phyloP scores from a whole-genome alignment of 1,140 invertebrate species.

The Grapholita molesta region DNA sequence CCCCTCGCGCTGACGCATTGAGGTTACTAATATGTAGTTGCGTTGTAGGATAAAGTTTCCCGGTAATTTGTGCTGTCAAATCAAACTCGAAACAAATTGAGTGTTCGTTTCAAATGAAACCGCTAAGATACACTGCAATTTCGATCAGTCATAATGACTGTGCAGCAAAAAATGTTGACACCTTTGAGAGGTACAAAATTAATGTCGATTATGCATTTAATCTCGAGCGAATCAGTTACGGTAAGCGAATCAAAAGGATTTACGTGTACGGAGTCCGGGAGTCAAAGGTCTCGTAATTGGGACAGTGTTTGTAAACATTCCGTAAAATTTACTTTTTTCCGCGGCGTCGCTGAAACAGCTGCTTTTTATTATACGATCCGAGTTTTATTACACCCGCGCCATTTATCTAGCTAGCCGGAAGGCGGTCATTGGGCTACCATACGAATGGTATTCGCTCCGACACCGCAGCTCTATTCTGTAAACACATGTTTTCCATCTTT shows the following conservation, averaged over 20 bases:
- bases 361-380: slow-evolving; percentile 50
- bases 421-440: background rate
- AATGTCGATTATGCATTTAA: slow-evolving; percentile 60
- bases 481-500: background rate
- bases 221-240: slow-evolving; percentile 43
- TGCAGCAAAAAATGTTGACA: slow-evolving; percentile 64
- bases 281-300: slow-evolving; percentile 45
- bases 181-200: slow-evolving; percentile 42
- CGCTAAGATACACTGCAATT: slow-evolving; percentile 57
- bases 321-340: slow-evolving; percentile 42
- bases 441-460: slow-evolving; percentile 36
- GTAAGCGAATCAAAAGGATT: slow-evolving; percentile 36
- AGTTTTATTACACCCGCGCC: slow-evolving; percentile 38
- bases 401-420: slow-evolving; percentile 24
- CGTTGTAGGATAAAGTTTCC: slow-evolving; percentile 22
- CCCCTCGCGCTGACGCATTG: slow-evolving; percentile 19
- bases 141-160: slow-evolving; percentile 58
- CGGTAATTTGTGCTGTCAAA: slow-evolving; percentile 67
- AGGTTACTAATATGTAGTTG: slow-evolving; percentile 30
- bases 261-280: slow-evolving; percentile 6
- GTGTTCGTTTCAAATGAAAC: slow-evolving; percentile 51
- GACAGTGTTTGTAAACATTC: slow-evolving; percentile 57
- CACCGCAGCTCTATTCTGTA: slow-evolving; percentile 31
- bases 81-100: slow-evolving; percentile 66
- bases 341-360: slow-evolving; percentile 40